Base-by-base conservation (phyloP, 2,113 vertebrate species). In the Alosa alosa region DNA sequence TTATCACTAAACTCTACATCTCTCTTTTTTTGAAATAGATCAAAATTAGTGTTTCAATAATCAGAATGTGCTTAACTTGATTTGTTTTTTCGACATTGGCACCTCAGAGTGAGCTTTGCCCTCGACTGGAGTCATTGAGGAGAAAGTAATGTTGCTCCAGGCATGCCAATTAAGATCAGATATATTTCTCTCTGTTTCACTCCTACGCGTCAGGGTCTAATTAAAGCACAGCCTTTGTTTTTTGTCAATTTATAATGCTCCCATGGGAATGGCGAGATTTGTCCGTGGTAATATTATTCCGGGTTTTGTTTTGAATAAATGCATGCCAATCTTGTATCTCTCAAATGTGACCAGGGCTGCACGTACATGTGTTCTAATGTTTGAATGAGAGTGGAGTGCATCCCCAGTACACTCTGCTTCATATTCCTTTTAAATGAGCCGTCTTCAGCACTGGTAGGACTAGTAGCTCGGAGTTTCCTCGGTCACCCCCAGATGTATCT, bases 171-270 rank as follows among this genome's bases (percentile, higher is more conserved):
- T 60, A 60, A 68, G 25, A 68, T 68, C 22, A 68, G n/a, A 68
- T 60, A 68, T 68, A 25, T 68, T 68, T 31, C 64, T 68, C 64
- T 68, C n/a, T 9, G 9, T 31, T 68, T 68, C 64, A 68, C 64
- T 31, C 64, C 64, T 25, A 31, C 25, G 9, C 9, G n/a, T 20
- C n/a, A 68, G 64, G n/a, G 64, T 25, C 57, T 64, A 64, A 64
- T 55, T 64, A 64, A 44, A 68, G 64, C 64, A 60, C 64, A 68
- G 64, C n/a, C n/a, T 60, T 31, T 68, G 64, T 68, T 68, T 68
- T 31, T 60, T 18, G 64, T 68, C 25, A 6, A 68, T 68, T 68
- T 68, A 68, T 31, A 31, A 68, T 68, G 64, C 8, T 31, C 64
- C 64, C 64, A 68, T 68, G 64, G 64, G 64, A 68, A 31, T 31